Evolutionary conservation across 2,113 vertebrate genomes (phyloP), one percentile per base, ranked within the genome.

Genomic region (Dryoscopus gambensis): DNA sequence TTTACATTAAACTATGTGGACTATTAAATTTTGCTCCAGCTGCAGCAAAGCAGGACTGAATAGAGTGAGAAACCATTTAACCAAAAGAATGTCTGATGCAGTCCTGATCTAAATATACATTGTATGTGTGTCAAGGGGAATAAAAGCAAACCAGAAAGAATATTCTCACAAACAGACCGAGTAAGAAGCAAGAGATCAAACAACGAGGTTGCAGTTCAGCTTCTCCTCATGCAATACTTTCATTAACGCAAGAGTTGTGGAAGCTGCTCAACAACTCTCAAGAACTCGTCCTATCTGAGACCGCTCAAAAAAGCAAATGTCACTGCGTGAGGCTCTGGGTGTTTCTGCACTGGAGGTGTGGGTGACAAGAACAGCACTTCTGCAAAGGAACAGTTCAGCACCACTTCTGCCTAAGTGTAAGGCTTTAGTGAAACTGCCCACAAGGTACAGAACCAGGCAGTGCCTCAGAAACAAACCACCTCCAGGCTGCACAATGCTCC

Each of bases 1-100:
- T 95, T 92, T 87, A 94, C 3, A 13, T 68, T 81, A 40, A 94
- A 77, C n/a, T 40, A 10, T 79, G 49, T 79, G 53, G 49, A 89
- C 53, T 50, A 52, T 79, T 87, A 94, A 49, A 76, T 94, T 94
- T 93, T 91, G 62, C 39, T 94, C 69, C 84, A 93, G 78, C 82
- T 35, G 57, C 77, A 79, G 80, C 81, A 89, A 93, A 79, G 57
- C 57, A 76, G 27, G 11, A 71, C 69, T 62, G 81, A 89, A 53
- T 39, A 93, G 25, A 76, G 50, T 79, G 57, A 94, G 78, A 94
- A 94, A 87, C 13, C 18, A 30, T 62, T 91, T 80, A 93, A 89
- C 42, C 67, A 93, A 65, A 80, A 9, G 6, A 69, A 40, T 47
- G 74, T 73, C 70, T 91, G 67, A 28, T 28, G 39, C 73, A 73